Conservation (phyloP, 2,888 invertebrate species). For the Drosophila neoperkinsi region DNA sequence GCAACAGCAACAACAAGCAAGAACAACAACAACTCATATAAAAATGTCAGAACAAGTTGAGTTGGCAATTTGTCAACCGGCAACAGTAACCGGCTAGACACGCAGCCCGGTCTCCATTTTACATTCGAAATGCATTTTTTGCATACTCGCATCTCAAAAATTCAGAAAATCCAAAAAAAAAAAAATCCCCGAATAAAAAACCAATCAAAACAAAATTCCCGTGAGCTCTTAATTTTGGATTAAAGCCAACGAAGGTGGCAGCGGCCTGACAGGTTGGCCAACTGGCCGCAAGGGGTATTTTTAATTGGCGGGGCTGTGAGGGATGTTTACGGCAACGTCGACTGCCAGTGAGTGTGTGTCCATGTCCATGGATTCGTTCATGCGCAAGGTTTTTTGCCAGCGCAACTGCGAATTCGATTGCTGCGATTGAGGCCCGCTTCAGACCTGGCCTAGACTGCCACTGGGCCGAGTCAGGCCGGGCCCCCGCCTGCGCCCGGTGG, state of each 20-base stretch:
- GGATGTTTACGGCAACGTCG: conserved; percentile 10
- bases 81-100: conserved; percentile 68
- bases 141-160: conserved; percentile 58
- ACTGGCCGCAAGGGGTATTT: conserved; percentile 3
- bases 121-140: conserved; percentile 74
- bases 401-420: conserved; percentile 45
- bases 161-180: conserved; percentile 31
- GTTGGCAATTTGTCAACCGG: conserved; percentile 76
- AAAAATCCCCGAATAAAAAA: conserved; percentile 13
- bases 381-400: conserved; percentile 82
- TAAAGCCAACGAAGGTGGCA: conserved; percentile 9
- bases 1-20: conserved; percentile 26
- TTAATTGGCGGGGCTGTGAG: not conserved
- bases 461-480: conserved; percentile 34
- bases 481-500: conserved; percentile 21
- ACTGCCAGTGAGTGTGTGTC: conserved; percentile 57
- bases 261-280: conserved; percentile 8
- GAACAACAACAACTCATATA: conserved; percentile 47
- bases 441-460: conserved; percentile 41
- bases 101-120: conserved; percentile 54
- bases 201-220: conserved; percentile 51
- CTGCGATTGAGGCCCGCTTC: conserved; percentile 7
- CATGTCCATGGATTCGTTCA: conserved; percentile 84
- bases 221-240: conserved; percentile 57
- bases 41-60: conserved; percentile 80